These are phyloP conservation scores for Pardosa pseudoannulata DNA, from an alignment of 2,888 invertebrate genomes.

Conservation along the genomic window DNA sequence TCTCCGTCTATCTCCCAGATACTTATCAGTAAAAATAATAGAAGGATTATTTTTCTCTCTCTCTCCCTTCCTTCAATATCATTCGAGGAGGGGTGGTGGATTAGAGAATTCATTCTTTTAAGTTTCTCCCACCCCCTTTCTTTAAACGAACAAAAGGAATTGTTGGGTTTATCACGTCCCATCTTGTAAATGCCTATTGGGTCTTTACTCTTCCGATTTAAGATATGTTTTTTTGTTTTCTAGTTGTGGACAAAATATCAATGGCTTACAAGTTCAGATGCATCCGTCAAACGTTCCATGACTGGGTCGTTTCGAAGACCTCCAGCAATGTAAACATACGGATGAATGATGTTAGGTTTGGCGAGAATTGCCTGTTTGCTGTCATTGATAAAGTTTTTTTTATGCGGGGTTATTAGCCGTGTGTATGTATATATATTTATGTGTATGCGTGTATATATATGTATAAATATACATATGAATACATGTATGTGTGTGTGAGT, in stretches of 20 bases:
- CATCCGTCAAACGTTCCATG: no score
- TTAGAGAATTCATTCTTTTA: slow-evolving; percentile 5
- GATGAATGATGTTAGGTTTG: no score
- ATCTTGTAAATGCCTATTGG: background rate
- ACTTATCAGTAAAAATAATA: background rate
- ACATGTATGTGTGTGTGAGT: no score
- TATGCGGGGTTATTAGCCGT: no score
- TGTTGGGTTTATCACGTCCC: background rate
- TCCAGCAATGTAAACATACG: no score
- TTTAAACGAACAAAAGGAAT: background rate
- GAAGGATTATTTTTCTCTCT: background rate
- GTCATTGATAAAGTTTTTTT: no score
- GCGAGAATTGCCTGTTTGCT: no score
- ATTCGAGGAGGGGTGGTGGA: background rate
- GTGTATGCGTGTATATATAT: no score
- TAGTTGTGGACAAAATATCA: background rate
- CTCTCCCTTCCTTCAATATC: background rate
- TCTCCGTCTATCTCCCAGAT: background rate
- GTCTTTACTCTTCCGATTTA: background rate
- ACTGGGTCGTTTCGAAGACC: no score
- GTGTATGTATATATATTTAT: no score
- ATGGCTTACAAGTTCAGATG: no score
- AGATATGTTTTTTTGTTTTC: background rate
- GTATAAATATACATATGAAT: no score
- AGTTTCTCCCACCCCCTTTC: background rate